phyloP scores from a whole-genome alignment of 2,113 vertebrate species.

The Tricholaema leucomelas region DNA sequence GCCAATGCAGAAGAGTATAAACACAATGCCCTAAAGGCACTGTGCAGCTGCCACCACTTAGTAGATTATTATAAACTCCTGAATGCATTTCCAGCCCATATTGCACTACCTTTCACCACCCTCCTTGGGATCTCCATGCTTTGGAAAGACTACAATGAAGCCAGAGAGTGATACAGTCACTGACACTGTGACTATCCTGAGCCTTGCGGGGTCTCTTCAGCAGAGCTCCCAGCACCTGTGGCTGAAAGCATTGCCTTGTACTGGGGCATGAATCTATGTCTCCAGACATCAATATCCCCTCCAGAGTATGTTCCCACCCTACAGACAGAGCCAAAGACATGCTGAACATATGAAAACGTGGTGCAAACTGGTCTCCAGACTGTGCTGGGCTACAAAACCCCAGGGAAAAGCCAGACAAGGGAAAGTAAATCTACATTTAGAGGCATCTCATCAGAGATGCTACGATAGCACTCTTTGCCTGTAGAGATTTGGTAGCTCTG shows the following conservation, averaged over 20 bases:
- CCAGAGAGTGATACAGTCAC: not conserved
- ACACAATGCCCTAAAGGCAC: not conserved
- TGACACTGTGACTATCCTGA: not conserved
- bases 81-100: not conserved
- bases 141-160: not conserved
- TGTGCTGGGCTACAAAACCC: not conserved
- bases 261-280: not conserved
- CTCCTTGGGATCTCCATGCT: not conserved
- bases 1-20: not conserved
- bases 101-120: not conserved
- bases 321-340: not conserved
- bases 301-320: rapidly evolving
- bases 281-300: not conserved
- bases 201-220: not conserved
- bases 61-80: not conserved
- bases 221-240: not conserved
- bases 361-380: not conserved
- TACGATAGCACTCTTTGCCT: not conserved
- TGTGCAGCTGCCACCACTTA: not conserved
- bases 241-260: not conserved
- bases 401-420: not conserved
- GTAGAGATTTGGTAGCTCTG: not conserved
- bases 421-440: not conserved
- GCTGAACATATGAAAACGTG: not conserved
- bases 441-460: not conserved